Evolutionary conservation across 2,888 invertebrate species (phyloP), one percentile per base, ranked within the genome.

Genomic region (Sturmia bella): DNA sequence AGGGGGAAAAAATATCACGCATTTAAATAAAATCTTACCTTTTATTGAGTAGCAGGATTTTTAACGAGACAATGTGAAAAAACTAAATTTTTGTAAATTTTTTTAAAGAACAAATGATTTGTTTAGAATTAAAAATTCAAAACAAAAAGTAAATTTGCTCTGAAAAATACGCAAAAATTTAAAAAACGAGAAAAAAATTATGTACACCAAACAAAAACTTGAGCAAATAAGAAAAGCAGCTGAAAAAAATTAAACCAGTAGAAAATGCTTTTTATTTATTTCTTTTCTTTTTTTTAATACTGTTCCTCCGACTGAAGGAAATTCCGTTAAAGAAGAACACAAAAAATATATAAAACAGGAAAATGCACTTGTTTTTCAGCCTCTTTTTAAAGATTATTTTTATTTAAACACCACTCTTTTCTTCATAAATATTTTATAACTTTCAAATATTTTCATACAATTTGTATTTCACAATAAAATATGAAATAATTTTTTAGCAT

Each of bases 111-210:
- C 5, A 32, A 32, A 32, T 6, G 7, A 32, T 27, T 79, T 85
- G 83, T 85, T 84, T 84, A 85, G 85, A 85, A 85, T 84, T 78
- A 77, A 15, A 66, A 82, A 56, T 50, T 66, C 75, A 84, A 84
- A 84, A 81, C 73, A 85, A 85, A 83, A 82, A 9, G 52, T 41
- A 66, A 48, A 69, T 52, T 17, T 19, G 52, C 52, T 59, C 59
- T 27, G 59, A 73, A 84, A 80, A 83, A 83, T 57, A 79, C 66
- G 54, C 61, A 11, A 61, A 41, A 68, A 27, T 59, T 43, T 63
- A 78, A 77, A 81, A 77, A 32, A 64, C 52, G 73, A 15, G 43
- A 64, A 78, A 59, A 61, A 72, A 61, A 50, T 63, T 50, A 45
- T n/a, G 41, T 32, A 1, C 32, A 32, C 32, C 32, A 32, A 32